Evolutionary conservation across 2,888 invertebrate species (phyloP), one percentile per base, ranked within the genome.

Genomic region (Xiphydria camelus): DNA sequence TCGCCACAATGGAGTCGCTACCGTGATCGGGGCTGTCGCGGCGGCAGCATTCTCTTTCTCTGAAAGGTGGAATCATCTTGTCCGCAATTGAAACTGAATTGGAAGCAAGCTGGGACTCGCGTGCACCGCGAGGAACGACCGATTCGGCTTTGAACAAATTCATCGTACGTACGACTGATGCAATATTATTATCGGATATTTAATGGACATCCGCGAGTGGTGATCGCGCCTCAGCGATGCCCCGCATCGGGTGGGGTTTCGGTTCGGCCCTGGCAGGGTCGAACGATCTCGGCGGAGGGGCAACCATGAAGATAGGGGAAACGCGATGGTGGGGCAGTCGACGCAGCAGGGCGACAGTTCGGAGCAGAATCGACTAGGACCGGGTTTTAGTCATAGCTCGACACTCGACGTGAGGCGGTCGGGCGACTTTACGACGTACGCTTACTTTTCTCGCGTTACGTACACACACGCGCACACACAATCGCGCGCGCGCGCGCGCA

Each of bases 311-410:
- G 26, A 14, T 26, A 26, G 26, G 26, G 7, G 26, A 26, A 26
- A 3, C 14, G 10, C 14, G 14, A 14, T 12, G 14, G 26, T 26
- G 26, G 26, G 26, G 26, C 12, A 1, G 14, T 3, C n/a, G 14
- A n/a, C n/a, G 26, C 12, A 26, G 26, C 14, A 26, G 26, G 26
- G 26, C n/a, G 26, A n/a, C 12, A 4, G 26, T 26, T 5, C n/a
- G 26, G 26, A 3, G 26, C 12, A 14, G 26, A 26, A 12, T 26
- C 10, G 14, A 14, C 26, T 5, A 14, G 26, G 26, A 7, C 26
- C 26, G 26, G 26, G 26, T 14, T n/a, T 59, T 60, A 62, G 62
- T 62, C 55, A 60, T 44, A 53, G 52, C 59, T 62, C 62, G 62
- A 45, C 60, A 51, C 51, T 57, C 57, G 22, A 46, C 44, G 59